Evolutionary conservation across 2,797 vertebrate genomes (phyloP), one percentile per base, ranked within the genome.

Genomic region (Dendrocincla fuliginosa): DNA sequence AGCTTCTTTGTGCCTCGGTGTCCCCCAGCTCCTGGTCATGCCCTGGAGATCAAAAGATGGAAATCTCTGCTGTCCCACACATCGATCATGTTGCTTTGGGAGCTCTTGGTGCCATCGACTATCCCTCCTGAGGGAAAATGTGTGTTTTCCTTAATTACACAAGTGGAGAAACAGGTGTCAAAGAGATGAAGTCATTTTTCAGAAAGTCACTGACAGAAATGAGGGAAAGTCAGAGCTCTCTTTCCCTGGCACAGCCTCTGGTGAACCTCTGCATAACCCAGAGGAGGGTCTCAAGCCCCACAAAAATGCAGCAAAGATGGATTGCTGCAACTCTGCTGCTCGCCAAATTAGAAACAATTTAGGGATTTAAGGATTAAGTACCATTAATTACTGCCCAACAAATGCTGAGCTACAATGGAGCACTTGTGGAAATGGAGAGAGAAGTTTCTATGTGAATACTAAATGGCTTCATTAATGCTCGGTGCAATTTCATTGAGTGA

Each of bases 341-440:
- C 96, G 97, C 94, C 97, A 97, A 96, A 97, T 97, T 96, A 96
- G 95, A 97, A 97, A 96, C 79, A 94, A 96, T 97, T 96, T 95
- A 96, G 84, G 92, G 95, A 96, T 97, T 95, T 97, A 96, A 95
- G 96, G 97, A 97, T 97, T 96, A 97, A 97, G 97, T 95, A 94
- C 96, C 96, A 94, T 98, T 97, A 97, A 98, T 98, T 97, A 97
- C 96, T 97, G 95, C 96, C 95, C 97, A 97, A 95, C 95, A 96
- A 97, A 97, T 85, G 96, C 71, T 87, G 97, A 93, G 88, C 95
- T 96, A 89, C 94, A 94, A 73, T 82, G 93, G 91, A 89, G 91
- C 92, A 91, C 94, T 97, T 96, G 92, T 95, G 92, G 93, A 97
- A 97, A 95, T 79, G 75, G 77, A 73, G 74, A 70, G 71, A 95